These are phyloP conservation scores for Machimus atricapillus DNA, from an alignment of 2,888 invertebrate genomes.

Conservation along the genomic window DNA sequence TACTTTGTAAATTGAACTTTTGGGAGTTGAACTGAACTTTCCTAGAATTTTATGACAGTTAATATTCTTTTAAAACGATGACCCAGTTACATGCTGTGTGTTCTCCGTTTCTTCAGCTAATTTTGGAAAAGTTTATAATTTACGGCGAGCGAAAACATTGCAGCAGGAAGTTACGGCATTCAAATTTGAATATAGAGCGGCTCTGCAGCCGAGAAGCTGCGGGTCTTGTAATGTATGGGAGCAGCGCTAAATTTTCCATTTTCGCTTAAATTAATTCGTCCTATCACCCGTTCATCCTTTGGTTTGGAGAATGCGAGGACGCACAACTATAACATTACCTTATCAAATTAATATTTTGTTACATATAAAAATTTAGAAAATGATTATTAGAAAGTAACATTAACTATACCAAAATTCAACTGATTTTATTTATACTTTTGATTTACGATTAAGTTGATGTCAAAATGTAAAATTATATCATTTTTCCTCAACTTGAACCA, in stretches of 20 bases:
- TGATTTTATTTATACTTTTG: no score
- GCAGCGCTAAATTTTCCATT: background rate
- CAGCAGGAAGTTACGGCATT: background rate
- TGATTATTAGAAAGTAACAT: no score
- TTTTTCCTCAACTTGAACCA: no score
- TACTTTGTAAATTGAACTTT: constrained; percentile 33
- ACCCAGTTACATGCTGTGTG: background rate
- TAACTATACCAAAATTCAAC: no score
- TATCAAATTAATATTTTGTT: background rate
- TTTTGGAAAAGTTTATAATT: constrained; percentile 20
- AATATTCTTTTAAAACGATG: constrained; percentile 28
- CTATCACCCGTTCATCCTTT: background rate
- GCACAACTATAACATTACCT: background rate
- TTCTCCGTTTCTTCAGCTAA: background rate
- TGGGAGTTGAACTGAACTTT: constrained; percentile 21
- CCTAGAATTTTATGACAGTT: constrained; percentile 35
- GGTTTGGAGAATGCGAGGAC: background rate
- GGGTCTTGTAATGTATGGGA: background rate
- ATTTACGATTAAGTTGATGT: no score
- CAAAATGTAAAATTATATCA: no score
- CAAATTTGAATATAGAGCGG: background rate
- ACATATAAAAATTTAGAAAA: no score
- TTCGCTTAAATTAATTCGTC: background rate
- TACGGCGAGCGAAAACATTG: background rate
- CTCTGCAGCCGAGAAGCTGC: background rate